Evolutionary conservation across 1,140 invertebrate species (phyloP), one percentile per base, ranked within the genome.

Genomic region (Lutraria rhynchaena): DNA sequence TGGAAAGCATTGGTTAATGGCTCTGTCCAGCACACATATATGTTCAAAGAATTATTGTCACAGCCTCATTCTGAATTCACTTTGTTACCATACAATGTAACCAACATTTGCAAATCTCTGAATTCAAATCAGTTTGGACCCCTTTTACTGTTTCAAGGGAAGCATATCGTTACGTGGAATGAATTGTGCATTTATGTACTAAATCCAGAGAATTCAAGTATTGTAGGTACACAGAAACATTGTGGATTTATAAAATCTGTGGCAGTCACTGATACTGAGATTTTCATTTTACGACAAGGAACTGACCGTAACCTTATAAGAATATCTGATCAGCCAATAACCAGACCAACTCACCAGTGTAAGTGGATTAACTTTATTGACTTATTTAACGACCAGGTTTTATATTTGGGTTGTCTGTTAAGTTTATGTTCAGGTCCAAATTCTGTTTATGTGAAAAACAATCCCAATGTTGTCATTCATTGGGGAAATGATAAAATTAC

Each of bases 1-100:
- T 98, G 97, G 97, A 93, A 96, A 82, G 95, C 96, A 15, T 95
- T 96, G 92, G 92, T 94, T 70, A 88, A 93, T 77, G 97, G 97
- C 9, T 94, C 94, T 87, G 97, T 98, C n/a, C 90, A 94, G n/a
- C 95, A 96, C 92, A 98, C 97, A 0, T 92, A 96, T 35, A 94
- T 97, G 17, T 97, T 97, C 89, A 96, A 96, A 93, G 95, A 85
- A 93, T 94, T 83, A 93, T 94, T 87, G 92, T 94, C 70, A 22
- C 35, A 80, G 0, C 46, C 70, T 11, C 71, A 85, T 22, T 65
- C 57, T 13, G 81, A 87, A 35, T 87, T 91, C 37, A 84, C 82
- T 5, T 53, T 91, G 4, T 67, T 87, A 22, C 61, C 51, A 41
- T 83, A 71, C 27, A 22, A 82, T 37, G 65, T 80, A 17, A 55